Evolutionary conservation across 2,113 vertebrate species (phyloP).

Genomic region (Suncus etruscus): DNA sequence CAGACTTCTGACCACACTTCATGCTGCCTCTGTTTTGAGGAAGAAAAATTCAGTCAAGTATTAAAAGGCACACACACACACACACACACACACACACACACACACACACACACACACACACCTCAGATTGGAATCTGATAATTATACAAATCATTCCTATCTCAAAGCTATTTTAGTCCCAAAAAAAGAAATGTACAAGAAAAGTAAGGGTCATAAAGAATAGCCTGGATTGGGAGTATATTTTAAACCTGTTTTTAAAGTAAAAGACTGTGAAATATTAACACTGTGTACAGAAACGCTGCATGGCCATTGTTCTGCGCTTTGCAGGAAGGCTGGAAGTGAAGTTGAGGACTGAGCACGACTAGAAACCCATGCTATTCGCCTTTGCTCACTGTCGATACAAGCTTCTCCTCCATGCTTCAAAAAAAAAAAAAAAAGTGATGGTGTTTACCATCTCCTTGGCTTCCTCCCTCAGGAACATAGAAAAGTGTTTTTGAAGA

Average conservation of each 20-base stretch:
- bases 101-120: conserved; percentile 24
- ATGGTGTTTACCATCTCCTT: conserved; percentile 23
- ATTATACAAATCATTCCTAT: conserved; percentile 84
- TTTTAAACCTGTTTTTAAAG: conserved; percentile 68
- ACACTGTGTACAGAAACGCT: conserved; percentile 9
- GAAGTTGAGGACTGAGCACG: conserved; percentile 43
- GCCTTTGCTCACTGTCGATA: neutral
- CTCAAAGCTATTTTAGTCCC: conserved; percentile 73
- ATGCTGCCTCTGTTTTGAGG: conserved; percentile 88
- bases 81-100: conserved; percentile 68
- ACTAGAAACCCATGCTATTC: neutral
- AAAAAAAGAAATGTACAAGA: conserved; percentile 67
- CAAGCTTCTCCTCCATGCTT: conserved; percentile 41
- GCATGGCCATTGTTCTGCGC: conserved; percentile 19
- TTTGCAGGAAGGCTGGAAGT: conserved; percentile 16
- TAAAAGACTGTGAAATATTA: conserved; percentile 20
- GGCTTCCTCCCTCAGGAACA: conserved; percentile 28
- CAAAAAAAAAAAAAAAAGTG: neutral
- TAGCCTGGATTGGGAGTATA: conserved; percentile 65
- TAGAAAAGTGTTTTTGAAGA: conserved; percentile 61
- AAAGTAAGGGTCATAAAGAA: conserved; percentile 75
- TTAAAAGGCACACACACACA: conserved; percentile 82
- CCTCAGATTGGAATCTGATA: conserved; percentile 84
- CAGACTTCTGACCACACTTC: conserved; percentile 92
- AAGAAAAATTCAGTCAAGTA: conserved; percentile 85